Evolutionary conservation across 2,888 invertebrate genomes (phyloP).

Genomic region (Melolontha melolontha): DNA sequence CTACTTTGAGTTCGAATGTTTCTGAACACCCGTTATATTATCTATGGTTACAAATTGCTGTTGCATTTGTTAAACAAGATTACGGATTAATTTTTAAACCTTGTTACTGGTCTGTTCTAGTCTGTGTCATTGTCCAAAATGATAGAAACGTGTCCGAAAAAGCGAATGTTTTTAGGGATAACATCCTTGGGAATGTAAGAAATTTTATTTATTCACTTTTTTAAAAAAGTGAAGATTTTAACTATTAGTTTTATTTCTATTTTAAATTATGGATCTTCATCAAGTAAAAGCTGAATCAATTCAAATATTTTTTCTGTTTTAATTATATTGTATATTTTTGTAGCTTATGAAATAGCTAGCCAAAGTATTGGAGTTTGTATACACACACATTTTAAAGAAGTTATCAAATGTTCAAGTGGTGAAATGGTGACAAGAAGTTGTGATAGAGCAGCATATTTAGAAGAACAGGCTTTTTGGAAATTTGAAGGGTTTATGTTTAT

Average conservation of each 20-base stretch:
- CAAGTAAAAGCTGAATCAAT: no score
- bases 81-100: no score
- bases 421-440: constrained; percentile 88
- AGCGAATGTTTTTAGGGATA: constrained; percentile 85
- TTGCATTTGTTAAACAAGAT: no score
- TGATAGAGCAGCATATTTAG: constrained; percentile 85
- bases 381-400: constrained; percentile 86
- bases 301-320: constrained; percentile 50
- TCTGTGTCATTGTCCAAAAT: constrained; percentile 67
- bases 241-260: no score
- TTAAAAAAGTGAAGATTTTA: no score
- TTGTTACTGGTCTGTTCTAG: no score
- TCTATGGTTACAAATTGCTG: no score
- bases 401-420: constrained; percentile 83
- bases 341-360: constrained; percentile 85
- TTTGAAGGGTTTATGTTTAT: constrained; percentile 81
- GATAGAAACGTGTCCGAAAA: constrained; percentile 88
- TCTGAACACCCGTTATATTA: no score
- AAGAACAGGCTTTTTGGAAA: constrained; percentile 86
- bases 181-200: constrained; percentile 81
- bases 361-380: constrained; percentile 85
- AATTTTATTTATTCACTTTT: constrained; percentile 57
- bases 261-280: no score
- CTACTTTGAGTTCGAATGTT: no score
- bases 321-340: constrained; percentile 53